Evolutionary conservation across 37 sponge, comb jelly and placozoan genomes (phyloP).

Genomic region (Diacarnus erythraeanus): DNA sequence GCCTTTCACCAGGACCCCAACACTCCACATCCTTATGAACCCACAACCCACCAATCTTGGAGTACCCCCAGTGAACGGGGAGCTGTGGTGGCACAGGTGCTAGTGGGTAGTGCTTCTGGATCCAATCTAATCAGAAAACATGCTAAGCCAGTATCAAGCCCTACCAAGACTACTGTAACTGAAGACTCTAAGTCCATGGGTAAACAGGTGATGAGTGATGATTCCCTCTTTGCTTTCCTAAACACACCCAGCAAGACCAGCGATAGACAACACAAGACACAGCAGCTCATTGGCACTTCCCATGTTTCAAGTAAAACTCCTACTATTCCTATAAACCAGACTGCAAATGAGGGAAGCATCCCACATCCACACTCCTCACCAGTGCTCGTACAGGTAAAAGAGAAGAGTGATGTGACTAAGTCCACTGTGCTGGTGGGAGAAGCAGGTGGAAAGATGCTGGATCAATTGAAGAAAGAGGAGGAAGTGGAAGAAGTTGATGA

Average conservation of each 20-base stretch:
- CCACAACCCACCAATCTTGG: background rate
- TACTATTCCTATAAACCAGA: background rate
- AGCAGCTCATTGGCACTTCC: no score
- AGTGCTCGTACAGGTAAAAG: background rate
- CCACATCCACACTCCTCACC: slow-evolving; percentile 15
- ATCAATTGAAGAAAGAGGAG: background rate
- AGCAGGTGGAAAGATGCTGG: no score
- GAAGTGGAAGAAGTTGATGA: background rate
- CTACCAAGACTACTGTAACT: background rate
- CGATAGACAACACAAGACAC: background rate
- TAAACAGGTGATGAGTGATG: slow-evolving; percentile 19
- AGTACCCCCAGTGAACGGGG: background rate
- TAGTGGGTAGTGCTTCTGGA: slow-evolving; percentile 20
- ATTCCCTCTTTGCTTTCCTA: slow-evolving; percentile 53
- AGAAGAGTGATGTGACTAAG: background rate
- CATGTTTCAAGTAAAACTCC: background rate
- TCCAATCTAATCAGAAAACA: background rate
- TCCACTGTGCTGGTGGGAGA: background rate
- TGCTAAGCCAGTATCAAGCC: background rate
- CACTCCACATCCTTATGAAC: slow-evolving; percentile 24
- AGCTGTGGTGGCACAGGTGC: slow-evolving; percentile 15
- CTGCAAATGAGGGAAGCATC: background rate
- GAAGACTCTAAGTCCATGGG: background rate
- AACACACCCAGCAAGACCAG: slow-evolving; percentile 39
- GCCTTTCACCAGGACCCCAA: background rate